Conservation (phyloP, 2,113 vertebrate genomes). For the Rana temporaria region DNA sequence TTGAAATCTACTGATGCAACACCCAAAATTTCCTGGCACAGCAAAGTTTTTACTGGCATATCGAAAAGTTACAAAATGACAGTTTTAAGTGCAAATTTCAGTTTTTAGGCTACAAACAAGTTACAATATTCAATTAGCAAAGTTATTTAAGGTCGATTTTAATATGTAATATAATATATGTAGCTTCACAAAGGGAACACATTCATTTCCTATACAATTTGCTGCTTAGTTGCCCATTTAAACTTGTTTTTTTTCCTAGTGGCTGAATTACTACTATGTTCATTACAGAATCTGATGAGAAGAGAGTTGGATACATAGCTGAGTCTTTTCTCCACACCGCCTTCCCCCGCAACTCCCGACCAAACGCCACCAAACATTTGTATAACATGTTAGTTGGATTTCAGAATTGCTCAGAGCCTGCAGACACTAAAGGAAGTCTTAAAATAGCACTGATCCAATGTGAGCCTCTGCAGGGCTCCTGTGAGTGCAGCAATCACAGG, state of each 20-base stretch:
- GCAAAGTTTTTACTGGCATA: too few species aligned
- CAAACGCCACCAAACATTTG: conserved; percentile 36
- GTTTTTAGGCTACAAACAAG: too few species aligned
- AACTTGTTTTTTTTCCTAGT: background rate
- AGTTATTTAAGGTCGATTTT: too few species aligned
- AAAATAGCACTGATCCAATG: conserved; percentile 45
- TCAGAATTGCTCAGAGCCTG: conserved; percentile 40
- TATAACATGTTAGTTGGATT: conserved; percentile 34
- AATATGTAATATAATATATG: too few species aligned
- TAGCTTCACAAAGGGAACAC: too few species aligned
- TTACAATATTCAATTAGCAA: too few species aligned
- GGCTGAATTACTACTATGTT: background rate
- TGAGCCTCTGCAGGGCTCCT: conserved; percentile 26
- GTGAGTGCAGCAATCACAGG: conserved; percentile 38
- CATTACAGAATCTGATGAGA: background rate
- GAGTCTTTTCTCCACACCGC: conserved; percentile 1
- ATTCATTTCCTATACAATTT: too few species aligned
- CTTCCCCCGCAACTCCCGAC: background rate
- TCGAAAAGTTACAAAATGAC: too few species aligned
- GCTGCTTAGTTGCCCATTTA: background rate
- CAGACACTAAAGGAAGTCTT: conserved; percentile 37
- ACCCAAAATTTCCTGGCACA: too few species aligned
- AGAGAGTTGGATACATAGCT: background rate
- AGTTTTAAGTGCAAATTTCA: too few species aligned
- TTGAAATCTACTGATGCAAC: too few species aligned